Percentiles rank a stretch among this genome's conserved stretches.
These are phyloP conservation scores for Paedocypris sp. DNA, from an alignment of 2,113 vertebrate species.

Conservation along the genomic window DNA sequence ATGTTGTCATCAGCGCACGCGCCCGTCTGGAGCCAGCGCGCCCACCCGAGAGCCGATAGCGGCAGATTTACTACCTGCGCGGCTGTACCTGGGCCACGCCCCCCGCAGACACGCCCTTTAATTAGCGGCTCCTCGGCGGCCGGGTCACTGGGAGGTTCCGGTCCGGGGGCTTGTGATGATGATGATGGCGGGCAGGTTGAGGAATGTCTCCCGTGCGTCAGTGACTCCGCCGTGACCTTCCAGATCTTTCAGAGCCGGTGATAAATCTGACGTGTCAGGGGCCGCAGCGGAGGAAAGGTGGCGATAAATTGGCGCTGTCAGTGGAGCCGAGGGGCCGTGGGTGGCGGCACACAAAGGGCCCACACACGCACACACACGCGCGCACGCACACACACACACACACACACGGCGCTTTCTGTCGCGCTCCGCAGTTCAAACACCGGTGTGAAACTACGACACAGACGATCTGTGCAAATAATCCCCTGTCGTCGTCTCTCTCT, in stretches of 20 bases:
- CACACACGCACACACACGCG: constrained; percentile 68
- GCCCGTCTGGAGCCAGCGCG: constrained; percentile 43
- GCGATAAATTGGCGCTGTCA: constrained; percentile 78
- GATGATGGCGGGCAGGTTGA: constrained; percentile 62
- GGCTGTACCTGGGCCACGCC: constrained; percentile 42
- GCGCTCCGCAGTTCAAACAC: constrained; percentile 63
- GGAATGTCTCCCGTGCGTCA: constrained; percentile 72
- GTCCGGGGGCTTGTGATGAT: constrained; percentile 51
- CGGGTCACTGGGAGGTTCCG: constrained; percentile 60
- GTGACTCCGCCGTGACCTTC: constrained; percentile 75
- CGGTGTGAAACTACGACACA: constrained; percentile 70
- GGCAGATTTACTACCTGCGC: constrained; percentile 45
- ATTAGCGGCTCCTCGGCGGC: constrained; percentile 61
- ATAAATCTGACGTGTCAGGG: constrained; percentile 72
- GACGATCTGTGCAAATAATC: constrained; percentile 65
- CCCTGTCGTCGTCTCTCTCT: too few relatives aligned
- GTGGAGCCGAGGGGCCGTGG: constrained; percentile 66
- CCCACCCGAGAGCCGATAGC: constrained; percentile 16
- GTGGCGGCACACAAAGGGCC: constrained; percentile 57
- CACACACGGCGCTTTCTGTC: too few relatives aligned
- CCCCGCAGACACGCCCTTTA: constrained; percentile 49
- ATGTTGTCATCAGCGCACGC: constrained; percentile 30
- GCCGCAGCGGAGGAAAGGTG: constrained; percentile 67
- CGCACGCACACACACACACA: too few relatives aligned
- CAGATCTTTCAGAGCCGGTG: constrained; percentile 50